Evolutionary conservation across 2,888 invertebrate genomes (phyloP).

Genomic region (Agrotis segetum): DNA sequence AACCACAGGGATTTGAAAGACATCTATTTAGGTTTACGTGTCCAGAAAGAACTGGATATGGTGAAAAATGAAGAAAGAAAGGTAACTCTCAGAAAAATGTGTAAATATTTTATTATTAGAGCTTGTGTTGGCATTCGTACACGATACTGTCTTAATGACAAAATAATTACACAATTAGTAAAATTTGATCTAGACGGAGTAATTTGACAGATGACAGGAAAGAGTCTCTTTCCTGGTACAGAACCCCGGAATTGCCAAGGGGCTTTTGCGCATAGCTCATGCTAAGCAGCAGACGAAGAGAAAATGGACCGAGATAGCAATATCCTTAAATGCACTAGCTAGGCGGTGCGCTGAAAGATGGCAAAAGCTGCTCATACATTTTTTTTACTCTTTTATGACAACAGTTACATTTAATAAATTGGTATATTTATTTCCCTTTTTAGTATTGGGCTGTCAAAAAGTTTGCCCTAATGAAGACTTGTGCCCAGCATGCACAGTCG

Average conservation of each 20-base stretch:
- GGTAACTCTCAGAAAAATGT: constrained; percentile 4
- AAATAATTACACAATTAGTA: not conserved
- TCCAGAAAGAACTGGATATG: constrained; percentile 5
- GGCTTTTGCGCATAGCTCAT: not conserved
- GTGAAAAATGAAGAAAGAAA: constrained; percentile 9
- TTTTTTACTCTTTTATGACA: not conserved
- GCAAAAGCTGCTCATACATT: not conserved
- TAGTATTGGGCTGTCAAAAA: not conserved
- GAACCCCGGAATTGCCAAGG: constrained; percentile 10
- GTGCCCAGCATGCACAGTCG: not conserved
- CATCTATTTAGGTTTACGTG: constrained; percentile 7
- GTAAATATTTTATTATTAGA: constrained; percentile 2
- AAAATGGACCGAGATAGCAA: not conserved
- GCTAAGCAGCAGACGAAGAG: constrained; percentile 1
- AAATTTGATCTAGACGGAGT: constrained; percentile 3
- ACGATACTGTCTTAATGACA: constrained; percentile 13
- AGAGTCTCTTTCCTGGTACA: constrained; percentile 6
- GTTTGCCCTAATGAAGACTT: not conserved
- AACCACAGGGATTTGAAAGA: constrained; percentile 9
- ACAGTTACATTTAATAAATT: not conserved
- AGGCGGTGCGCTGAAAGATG: constrained; percentile 2
- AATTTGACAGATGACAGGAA: not conserved
- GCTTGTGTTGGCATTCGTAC: constrained; percentile 12
- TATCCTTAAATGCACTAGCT: constrained; percentile 1
- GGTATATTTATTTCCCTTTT: not conserved